phyloP scores from a whole-genome alignment of 1,140 invertebrate species.

The Apis cerana region DNA sequence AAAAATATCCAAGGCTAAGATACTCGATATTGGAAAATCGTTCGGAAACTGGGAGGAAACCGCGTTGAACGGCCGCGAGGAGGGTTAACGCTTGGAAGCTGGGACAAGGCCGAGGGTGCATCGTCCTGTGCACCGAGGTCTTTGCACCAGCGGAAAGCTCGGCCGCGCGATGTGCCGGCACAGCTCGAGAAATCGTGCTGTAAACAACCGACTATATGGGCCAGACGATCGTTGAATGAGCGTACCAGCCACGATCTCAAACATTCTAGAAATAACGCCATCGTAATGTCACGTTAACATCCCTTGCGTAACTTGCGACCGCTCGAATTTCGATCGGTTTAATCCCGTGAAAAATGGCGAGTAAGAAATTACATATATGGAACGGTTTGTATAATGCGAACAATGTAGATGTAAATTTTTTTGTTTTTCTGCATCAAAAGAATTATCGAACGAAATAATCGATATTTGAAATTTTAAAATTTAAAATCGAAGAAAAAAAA shows the following conservation, averaged over 20 bases:
- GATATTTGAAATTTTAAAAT: too few species aligned
- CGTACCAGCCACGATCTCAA: constrained; percentile 19
- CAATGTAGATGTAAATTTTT: too few species aligned
- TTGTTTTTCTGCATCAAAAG: too few species aligned
- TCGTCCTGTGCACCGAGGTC: constrained; percentile 62
- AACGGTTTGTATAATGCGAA: too few species aligned
- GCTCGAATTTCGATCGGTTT: neutral
- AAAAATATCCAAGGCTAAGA: too few species aligned
- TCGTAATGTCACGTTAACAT: neutral
- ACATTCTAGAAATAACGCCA: constrained; percentile 10
- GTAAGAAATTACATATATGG: too few species aligned
- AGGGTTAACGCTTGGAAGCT: constrained; percentile 54
- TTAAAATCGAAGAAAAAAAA: too few species aligned
- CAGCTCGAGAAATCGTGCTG: constrained; percentile 28
- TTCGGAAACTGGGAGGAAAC: neutral
- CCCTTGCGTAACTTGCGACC: neutral
- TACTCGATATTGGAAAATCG: neutral
- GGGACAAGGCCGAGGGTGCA: constrained; percentile 70
- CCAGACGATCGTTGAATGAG: constrained; percentile 50
- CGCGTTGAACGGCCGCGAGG: constrained; percentile 12
- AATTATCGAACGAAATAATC: too few species aligned
- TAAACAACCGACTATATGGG: constrained; percentile 50
- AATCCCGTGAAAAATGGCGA: neutral
- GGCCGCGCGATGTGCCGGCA: neutral
- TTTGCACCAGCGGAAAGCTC: constrained; percentile 52